Evolutionary conservation across 2,113 vertebrate species (phyloP), one percentile per base, ranked within the genome.

Genomic region (Epinephelus fuscoguttatus): DNA sequence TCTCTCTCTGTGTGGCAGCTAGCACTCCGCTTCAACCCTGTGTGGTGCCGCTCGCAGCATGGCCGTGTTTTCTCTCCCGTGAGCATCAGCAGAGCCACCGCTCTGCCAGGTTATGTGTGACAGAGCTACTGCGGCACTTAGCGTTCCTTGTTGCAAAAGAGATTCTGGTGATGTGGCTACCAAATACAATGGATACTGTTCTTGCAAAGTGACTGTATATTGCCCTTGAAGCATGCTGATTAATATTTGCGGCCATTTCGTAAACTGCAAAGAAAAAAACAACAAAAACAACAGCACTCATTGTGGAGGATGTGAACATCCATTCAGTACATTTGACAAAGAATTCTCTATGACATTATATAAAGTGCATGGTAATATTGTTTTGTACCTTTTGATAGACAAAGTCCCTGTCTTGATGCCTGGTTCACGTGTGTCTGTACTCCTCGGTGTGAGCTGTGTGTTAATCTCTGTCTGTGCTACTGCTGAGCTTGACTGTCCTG

Each of bases 191-290:
- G 19, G 68, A 86, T 74, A 76, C 61, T 77, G 70, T 90, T 91
- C 88, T 84, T 91, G 88, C 91, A 91, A 91, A 89, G 62, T 47
- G 66, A 90, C 87, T 90, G 82, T 88, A 88, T 84, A 86, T 94
- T 70, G 80, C 85, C 84, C 84, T 91, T 23, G 60, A 87, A 93
- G 95, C 95, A 95, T 96, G 94, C 93, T 78, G 85, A 86, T 88
- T 67, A 64, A 81, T 91, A 91, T 90, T 85, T 84, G 71, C 82
- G 37, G 84, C 83, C 75, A 83, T 45, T 45, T 45, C 42, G 42
- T 45, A 45, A 45, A 45, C 42, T 45, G 69, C 52, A 71, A 60
- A 84, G 79, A 81, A 68, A 52, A 30, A 30, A 23, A 74, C 77
- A 68, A 2, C 5, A 45, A 68, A 77, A 79, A 53, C 53, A 75